Percentiles rank a stretch among this genome's conserved stretches.
Evolutionary conservation across 2,113 vertebrate species (phyloP).

Genomic region (Trematocara stigmaticum): DNA sequence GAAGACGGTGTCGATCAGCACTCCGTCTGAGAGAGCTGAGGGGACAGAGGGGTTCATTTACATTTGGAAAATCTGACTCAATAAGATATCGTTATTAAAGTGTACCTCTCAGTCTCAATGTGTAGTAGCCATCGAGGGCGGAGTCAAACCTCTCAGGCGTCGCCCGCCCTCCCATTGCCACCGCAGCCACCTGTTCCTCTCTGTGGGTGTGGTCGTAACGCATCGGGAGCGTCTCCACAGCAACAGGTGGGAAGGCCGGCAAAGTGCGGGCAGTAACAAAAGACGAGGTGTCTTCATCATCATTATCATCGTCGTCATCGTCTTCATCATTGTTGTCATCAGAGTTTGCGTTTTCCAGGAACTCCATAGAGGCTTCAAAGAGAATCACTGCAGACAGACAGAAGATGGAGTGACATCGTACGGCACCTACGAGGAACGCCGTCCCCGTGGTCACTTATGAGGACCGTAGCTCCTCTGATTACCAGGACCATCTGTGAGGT

Average conservation of each 20-base stretch:
- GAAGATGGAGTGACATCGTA: neutral
- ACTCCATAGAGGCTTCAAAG: constrained; percentile 74
- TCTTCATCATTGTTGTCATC: constrained; percentile 40
- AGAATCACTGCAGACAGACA: constrained; percentile 26
- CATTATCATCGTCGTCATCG: neutral
- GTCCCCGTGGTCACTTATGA: neutral
- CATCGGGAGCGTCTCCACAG: constrained; percentile 61
- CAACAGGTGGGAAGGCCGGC: neutral
- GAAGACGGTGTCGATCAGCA: constrained; percentile 57
- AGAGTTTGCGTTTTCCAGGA: constrained; percentile 32
- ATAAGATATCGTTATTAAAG: neutral
- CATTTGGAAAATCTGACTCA: neutral
- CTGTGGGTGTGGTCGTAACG: constrained; percentile 41
- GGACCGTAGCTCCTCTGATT: no score
- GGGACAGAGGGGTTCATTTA: neutral
- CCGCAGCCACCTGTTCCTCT: constrained; percentile 47
- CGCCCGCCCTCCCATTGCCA: constrained; percentile 34
- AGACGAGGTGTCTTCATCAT: neutral
- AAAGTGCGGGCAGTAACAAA: constrained; percentile 5
- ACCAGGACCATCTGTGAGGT: accelerated
- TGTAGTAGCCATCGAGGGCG: constrained; percentile 53
- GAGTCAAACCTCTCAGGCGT: constrained; percentile 9
- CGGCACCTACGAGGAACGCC: neutral
- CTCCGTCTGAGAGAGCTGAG: constrained; percentile 62
- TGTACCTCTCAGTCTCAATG: constrained; percentile 37